Evolutionary conservation across 30 jellyfish, hydroid and myxozoan species (phyloP).

Genomic region (Hydractinia echinata): DNA sequence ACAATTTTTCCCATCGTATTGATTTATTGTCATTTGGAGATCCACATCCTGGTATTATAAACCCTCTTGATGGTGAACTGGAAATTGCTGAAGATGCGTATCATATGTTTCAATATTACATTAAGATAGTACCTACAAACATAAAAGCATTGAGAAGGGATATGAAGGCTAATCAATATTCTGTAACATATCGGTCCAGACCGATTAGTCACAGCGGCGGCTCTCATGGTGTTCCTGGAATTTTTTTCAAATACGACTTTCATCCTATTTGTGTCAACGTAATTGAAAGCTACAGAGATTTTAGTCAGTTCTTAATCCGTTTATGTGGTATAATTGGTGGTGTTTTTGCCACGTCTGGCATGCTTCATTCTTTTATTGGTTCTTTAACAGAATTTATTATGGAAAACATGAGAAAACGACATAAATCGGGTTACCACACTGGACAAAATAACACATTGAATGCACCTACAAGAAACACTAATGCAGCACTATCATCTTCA

Average conservation of each 20-base stretch:
- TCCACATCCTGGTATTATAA: conserved; percentile 85
- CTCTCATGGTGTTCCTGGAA: conserved; percentile 90
- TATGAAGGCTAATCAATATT: conserved; percentile 64
- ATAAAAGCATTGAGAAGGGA: conserved; percentile 45
- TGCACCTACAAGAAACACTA: too few species aligned
- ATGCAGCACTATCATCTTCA: too few species aligned
- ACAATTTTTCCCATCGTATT: conserved; percentile 82
- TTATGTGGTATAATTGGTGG: conserved; percentile 98
- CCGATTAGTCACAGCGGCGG: conserved; percentile 40
- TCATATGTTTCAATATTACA: conserved; percentile 78
- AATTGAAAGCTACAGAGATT: conserved; percentile 67
- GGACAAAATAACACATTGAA: too few species aligned
- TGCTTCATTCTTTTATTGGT: conserved; percentile 83
- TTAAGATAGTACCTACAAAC: conserved; percentile 81
- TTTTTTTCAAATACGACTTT: conserved; percentile 77
- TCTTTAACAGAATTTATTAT: conserved; percentile 37
- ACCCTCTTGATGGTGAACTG: conserved; percentile 88
- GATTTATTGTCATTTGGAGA: conserved; percentile 85
- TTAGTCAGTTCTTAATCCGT: conserved; percentile 78
- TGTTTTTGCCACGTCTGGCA: conserved; percentile 94
- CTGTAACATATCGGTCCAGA: conserved; percentile 83
- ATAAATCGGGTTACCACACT: too few species aligned
- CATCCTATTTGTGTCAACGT: conserved; percentile 61
- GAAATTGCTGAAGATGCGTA: conserved; percentile 41
- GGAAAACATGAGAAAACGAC: not conserved